These are phyloP conservation scores for Limnephilus lunatus DNA, from an alignment of 2,888 invertebrate genomes.

Conservation along the genomic window DNA sequence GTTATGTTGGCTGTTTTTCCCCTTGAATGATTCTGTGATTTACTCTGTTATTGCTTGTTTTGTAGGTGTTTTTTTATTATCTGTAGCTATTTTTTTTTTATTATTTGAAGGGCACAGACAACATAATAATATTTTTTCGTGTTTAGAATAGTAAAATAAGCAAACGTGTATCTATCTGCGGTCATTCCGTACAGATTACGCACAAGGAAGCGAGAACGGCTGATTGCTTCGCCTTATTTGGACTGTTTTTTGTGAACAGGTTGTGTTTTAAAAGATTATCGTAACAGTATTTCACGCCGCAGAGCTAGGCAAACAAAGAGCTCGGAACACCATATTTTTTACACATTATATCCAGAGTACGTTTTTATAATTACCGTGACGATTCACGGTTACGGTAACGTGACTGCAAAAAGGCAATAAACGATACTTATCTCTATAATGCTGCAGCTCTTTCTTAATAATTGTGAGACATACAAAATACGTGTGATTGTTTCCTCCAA, in stretches of 20 bases:
- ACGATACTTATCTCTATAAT: too few relatives aligned
- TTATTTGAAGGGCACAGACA: not conserved
- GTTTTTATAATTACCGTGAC: too few relatives aligned
- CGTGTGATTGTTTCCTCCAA: too few relatives aligned
- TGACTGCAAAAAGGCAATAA: too few relatives aligned
- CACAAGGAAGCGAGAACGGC: constrained; percentile 12
- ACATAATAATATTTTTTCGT: not conserved
- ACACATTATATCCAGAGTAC: too few relatives aligned
- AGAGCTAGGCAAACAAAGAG: not conserved
- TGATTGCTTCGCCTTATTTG: constrained; percentile 31
- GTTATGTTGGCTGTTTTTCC: not conserved
- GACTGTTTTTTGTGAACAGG: not conserved
- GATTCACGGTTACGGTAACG: too few relatives aligned
- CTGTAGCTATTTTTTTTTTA: not conserved
- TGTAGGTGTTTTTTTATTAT: not conserved
- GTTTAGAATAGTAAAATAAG: not conserved
- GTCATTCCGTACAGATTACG: not conserved
- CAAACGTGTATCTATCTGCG: not conserved
- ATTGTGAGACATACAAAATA: too few relatives aligned
- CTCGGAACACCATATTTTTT: too few relatives aligned
- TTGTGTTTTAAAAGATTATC: not conserved
- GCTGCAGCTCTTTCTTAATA: too few relatives aligned
- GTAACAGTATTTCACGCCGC: not conserved
- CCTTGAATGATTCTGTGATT: not conserved
- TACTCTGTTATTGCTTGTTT: not conserved